phyloP scores from a whole-genome alignment of 2,888 invertebrate genomes.

The Craniophora ligustri region DNA sequence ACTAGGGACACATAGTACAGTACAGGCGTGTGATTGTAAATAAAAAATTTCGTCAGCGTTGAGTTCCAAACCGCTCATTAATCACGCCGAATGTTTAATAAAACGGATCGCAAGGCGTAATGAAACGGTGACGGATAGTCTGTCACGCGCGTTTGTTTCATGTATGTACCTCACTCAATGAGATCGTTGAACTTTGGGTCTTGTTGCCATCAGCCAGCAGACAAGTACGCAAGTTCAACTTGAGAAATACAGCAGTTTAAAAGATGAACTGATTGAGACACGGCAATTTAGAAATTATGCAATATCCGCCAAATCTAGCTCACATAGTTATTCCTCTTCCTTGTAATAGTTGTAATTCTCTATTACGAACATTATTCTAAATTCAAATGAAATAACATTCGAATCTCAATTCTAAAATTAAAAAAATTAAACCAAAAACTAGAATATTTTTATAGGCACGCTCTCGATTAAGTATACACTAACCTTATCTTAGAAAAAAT shows the following conservation, averaged over 20 bases:
- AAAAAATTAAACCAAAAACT: too few relatives aligned
- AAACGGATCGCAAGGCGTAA: conserved; percentile 40
- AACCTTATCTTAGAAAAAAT: too few relatives aligned
- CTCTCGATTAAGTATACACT: too few relatives aligned
- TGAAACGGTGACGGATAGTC: conserved; percentile 57
- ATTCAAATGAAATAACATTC: too few relatives aligned
- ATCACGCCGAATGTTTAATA: conserved; percentile 54
- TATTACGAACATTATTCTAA: too few relatives aligned
- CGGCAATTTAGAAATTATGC: neutral
- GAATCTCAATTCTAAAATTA: too few relatives aligned
- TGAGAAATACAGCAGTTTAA: neutral
- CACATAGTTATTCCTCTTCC: too few relatives aligned
- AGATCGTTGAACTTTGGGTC: conserved; percentile 47
- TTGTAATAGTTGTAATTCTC: too few relatives aligned
- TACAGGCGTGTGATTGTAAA: conserved; percentile 8
- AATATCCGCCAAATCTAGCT: neutral
- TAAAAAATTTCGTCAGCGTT: conserved; percentile 11
- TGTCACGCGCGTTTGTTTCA: conserved; percentile 59
- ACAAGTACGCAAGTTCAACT: conserved; percentile 10
- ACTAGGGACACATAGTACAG: conserved; percentile 3
- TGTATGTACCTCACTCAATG: conserved; percentile 29
- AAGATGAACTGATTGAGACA: neutral
- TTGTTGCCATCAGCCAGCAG: conserved; percentile 9
- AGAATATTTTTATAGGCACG: too few relatives aligned
- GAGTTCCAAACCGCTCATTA: conserved; percentile 44